A percentile compares a stretch with the other conserved stretches of the same genome.
These are phyloP conservation scores for Nemopilema nomurai DNA, from an alignment of 30 jellyfish, hydroid and myxozoan genomes.

Conservation along the genomic window DNA sequence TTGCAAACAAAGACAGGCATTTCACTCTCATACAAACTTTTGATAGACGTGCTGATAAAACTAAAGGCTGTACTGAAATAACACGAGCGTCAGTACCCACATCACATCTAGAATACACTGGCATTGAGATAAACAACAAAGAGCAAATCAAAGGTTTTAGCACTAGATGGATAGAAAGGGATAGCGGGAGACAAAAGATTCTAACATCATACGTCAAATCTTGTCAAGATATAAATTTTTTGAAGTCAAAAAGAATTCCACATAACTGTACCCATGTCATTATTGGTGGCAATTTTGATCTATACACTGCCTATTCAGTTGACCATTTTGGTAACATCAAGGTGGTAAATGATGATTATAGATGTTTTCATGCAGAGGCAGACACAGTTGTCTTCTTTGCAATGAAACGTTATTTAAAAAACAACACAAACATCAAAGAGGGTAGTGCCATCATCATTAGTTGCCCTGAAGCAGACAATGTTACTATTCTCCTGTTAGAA, in stretches of 20 bases:
- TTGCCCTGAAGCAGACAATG: slow-evolving; percentile 69
- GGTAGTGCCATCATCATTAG: slow-evolving; percentile 16
- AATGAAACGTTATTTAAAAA: slow-evolving; percentile 9
- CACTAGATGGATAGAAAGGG: slow-evolving; percentile 52
- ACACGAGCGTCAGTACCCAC: slow-evolving; percentile 46
- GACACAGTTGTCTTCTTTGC: slow-evolving; percentile 66
- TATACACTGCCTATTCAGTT: slow-evolving; percentile 13
- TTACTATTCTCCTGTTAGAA: slow-evolving; percentile 39
- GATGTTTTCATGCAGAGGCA: slow-evolving; percentile 55
- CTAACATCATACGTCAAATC: slow-evolving; percentile 40
- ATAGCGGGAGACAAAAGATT: too few species aligned
- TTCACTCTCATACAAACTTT: slow-evolving; percentile 48
- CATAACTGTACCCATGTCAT: slow-evolving; percentile 35
- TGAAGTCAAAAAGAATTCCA: slow-evolving; percentile 23
- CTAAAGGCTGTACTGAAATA: slow-evolving; percentile 61
- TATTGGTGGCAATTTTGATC: slow-evolving; percentile 51
- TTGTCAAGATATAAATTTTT: slow-evolving; percentile 10
- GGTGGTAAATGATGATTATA: slow-evolving; percentile 4
- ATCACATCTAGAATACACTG: slow-evolving; percentile 41
- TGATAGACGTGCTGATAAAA: slow-evolving; percentile 51
- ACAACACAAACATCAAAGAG: slow-evolving; percentile 11
- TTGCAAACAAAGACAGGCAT: too few species aligned
- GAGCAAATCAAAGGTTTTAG: slow-evolving; percentile 27
- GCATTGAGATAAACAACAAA: slow-evolving; percentile 31
- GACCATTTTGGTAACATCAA: slow-evolving; percentile 21